Evolutionary conservation across 92 coral and sea anemone genomes (phyloP), one percentile per base, ranked within the genome.

Genomic region (Epizoanthus rinbou): DNA sequence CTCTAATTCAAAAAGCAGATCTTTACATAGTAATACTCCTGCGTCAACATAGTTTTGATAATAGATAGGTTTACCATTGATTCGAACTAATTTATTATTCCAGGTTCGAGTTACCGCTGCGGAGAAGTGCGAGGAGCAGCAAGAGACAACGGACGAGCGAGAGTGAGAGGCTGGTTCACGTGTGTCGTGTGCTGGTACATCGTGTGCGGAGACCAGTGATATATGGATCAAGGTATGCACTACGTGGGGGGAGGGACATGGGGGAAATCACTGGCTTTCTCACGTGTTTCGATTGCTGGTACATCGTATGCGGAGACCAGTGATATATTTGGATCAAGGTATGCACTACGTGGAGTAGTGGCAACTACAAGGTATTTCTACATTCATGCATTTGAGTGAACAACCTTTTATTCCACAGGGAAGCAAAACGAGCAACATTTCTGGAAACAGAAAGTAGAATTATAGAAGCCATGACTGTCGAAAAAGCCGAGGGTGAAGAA

Each of bases 131-230:
- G 8, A 86, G 87, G 73, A 87, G 90, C 64, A 74, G 78, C 58
- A 83, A 92, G 68, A 88, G 92, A 56, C 79, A 82, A 68, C 88
- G 90, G 37, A 84, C 87, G 64, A 91, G 85, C 53, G 99, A 96
- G 24, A 92, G 89, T 15, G 89, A 91, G 54, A 78, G 84, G 57
- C 91, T 96, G 39, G 98, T 94, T 24, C 95, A 96, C 70, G 84
- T 88, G 19, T 91, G 98, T 74, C 88, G 90, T 35, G 83, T 94
- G 28, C 86, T 96, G 19, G 91, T 93, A 19, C 95, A 89, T 79
- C 91, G 94, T 59, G 94, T 93, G 8, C 75, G 97, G 80, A 84
- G 90, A 81, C 94, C 97, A 31, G 69, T 93, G 64, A 86, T 91
- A 47, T 93, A 93, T 72, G 97, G 97, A 59, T 90, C 90, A 71